Percentiles rank a stretch among this genome's conserved stretches.
Conservation (phyloP, 2,113 vertebrate species). For the Notarius lentiginosus region DNA sequence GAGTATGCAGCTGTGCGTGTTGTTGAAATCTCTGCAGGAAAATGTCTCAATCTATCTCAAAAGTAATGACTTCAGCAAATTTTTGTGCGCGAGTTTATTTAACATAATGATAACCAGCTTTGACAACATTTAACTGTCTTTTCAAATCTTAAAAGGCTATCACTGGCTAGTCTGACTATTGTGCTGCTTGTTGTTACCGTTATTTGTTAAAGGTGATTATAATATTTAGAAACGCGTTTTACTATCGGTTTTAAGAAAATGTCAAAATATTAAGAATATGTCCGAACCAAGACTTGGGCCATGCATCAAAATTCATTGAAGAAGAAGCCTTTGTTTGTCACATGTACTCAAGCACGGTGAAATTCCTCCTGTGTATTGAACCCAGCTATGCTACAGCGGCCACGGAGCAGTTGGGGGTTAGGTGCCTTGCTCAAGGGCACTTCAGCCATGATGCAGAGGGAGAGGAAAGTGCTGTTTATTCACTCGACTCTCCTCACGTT, state of each 20-base stretch:
- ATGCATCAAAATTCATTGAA: background rate
- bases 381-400: too few relatives aligned
- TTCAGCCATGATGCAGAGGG: too few relatives aligned
- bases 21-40: background rate
- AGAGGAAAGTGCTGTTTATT: too few relatives aligned
- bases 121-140: background rate
- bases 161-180: background rate
- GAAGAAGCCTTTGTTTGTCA: too few relatives aligned
- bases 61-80: background rate
- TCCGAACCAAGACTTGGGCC: background rate
- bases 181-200: background rate
- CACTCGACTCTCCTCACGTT: too few relatives aligned
- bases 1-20: slow-evolving; percentile 11
- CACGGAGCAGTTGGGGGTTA: too few relatives aligned
- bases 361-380: too few relatives aligned
- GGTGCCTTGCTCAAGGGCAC: too few relatives aligned
- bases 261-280: background rate
- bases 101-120: background rate
- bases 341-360: too few relatives aligned
- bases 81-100: background rate
- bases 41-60: background rate
- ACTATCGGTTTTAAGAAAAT: background rate
- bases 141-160: background rate
- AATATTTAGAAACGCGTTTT: background rate
- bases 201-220: background rate